A percentile compares a stretch with the other conserved stretches of the same genome.
Conservation (phyloP, 2,113 vertebrate species). For the Drymodes brunneopygia region DNA sequence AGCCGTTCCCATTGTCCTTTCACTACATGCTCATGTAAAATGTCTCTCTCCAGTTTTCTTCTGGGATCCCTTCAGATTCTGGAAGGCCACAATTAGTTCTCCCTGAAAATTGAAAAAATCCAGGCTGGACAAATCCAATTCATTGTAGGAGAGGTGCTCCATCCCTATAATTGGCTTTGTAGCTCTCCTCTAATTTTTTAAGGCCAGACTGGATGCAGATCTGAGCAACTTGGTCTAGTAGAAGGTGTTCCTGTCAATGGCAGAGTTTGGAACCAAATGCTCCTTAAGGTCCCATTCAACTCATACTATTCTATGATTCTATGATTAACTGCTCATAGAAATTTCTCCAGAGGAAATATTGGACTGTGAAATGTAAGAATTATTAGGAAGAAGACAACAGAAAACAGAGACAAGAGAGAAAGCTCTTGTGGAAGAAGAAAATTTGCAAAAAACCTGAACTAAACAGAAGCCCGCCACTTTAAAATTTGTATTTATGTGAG, state of each 20-base stretch:
- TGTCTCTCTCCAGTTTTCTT: neutral
- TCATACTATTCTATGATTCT: neutral
- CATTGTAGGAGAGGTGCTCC: neutral
- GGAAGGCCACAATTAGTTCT: fast-evolving
- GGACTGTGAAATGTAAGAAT: neutral
- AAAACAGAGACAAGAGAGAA: neutral
- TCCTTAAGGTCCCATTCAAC: neutral
- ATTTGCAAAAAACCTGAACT: neutral
- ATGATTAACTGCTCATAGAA: neutral
- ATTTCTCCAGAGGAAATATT: neutral
- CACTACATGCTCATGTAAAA: neutral
- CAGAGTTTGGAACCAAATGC: neutral
- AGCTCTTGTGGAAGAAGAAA: neutral
- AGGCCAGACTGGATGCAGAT: neutral
- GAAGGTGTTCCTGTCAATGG: neutral
- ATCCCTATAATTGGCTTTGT: neutral
- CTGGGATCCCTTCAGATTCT: neutral
- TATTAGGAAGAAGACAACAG: neutral
- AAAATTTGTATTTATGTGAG: neutral
- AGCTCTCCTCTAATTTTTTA: neutral
- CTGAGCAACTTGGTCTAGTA: neutral
- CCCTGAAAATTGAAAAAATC: neutral
- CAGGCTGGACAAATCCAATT: neutral
- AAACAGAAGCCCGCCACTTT: neutral
- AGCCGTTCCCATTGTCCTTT: neutral